Base-by-base conservation (phyloP, 2,888 invertebrate genomes). In the Sphinx pinastri region DNA sequence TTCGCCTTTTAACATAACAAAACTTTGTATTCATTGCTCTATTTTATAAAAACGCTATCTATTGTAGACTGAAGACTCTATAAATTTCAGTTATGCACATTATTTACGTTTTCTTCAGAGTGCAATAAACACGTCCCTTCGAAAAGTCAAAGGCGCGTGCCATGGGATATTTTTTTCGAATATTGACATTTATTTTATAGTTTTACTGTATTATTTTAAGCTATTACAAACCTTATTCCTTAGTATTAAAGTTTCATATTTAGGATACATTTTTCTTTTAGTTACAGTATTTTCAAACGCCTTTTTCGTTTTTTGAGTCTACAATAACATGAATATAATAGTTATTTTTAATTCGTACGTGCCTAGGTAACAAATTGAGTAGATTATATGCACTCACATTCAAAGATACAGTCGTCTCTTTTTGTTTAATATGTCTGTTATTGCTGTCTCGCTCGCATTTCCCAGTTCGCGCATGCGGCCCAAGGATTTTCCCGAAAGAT, bases 401-500 rank as follows among this genome's bases (percentile, higher is more conserved):
- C 77, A 74, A 75, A 74, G 76, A 67, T 82, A 70, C 72, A 71
- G 68, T 74, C 45, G 70, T 90, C 88, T 82, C 83, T 73, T 71
- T 92, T 83, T 70, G 71, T 68, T 78, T 55, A 78, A 79, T 76
- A 77, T 57, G 45, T 49, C 71, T 70, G 70, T 71, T 83, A 72
- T 79, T 73, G 72, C 78, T 72, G 59, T 88, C 87, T 81, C 84
- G n/a, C 77, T 89, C 84, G 38, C 74, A 76, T 89, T 88, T 90
- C 86, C 88, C 86, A 82, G 87, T 87, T 86, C 83, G 82, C 92
- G 90, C 90, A 71, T 91, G 93, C 93, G 94, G 86, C 67, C n/a
- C 79, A 74, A 77, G 77, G 83, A 71, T 87, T 91, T 89, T 87
- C 88, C 88, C 88, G 82, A 89, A 90, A 89, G 88, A 87, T 85